Conservation (phyloP, 2,888 invertebrate genomes). For the Melipona bicolor region DNA sequence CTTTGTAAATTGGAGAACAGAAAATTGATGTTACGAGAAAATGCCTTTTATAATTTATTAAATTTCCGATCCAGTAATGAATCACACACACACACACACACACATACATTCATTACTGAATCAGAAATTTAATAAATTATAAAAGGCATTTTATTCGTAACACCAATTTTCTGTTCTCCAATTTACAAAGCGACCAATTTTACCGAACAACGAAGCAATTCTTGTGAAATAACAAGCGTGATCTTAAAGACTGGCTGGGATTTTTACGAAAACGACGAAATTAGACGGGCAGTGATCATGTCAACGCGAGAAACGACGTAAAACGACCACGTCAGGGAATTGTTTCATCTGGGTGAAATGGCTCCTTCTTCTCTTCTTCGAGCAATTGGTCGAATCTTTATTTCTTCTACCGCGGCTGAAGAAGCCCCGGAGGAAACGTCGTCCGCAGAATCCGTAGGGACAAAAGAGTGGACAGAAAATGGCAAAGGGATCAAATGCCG, state of each 20-base stretch:
- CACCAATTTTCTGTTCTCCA: not conserved
- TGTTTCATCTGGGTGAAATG: not conserved
- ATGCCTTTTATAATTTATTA: too few species aligned
- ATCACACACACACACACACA: too few species aligned
- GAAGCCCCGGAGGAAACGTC: slow-evolving; percentile 24
- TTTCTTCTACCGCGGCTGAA: slow-evolving; percentile 22
- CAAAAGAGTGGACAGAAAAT: slow-evolving; percentile 54
- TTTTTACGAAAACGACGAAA: not conserved
- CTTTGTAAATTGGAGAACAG: not conserved
- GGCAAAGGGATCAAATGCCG: slow-evolving; percentile 60
- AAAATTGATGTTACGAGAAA: not conserved
- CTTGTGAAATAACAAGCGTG: too few species aligned
- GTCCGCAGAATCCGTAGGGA: slow-evolving; percentile 34
- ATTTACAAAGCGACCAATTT: not conserved
- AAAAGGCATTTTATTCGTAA: not conserved
- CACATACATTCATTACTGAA: too few species aligned
- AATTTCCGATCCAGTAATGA: too few species aligned
- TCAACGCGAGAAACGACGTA: not conserved
- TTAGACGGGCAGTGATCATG: not conserved
- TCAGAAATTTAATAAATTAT: too few species aligned
- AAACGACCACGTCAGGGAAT: slow-evolving; percentile 2
- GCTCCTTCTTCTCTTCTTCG: not conserved
- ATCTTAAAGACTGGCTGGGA: too few species aligned
- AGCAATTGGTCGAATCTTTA: slow-evolving; percentile 38
- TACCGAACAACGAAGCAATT: not conserved